A percentile compares a stretch with the other conserved stretches of the same genome.
Conservation (phyloP, 2,797 vertebrate species). For the Periparus ater region DNA sequence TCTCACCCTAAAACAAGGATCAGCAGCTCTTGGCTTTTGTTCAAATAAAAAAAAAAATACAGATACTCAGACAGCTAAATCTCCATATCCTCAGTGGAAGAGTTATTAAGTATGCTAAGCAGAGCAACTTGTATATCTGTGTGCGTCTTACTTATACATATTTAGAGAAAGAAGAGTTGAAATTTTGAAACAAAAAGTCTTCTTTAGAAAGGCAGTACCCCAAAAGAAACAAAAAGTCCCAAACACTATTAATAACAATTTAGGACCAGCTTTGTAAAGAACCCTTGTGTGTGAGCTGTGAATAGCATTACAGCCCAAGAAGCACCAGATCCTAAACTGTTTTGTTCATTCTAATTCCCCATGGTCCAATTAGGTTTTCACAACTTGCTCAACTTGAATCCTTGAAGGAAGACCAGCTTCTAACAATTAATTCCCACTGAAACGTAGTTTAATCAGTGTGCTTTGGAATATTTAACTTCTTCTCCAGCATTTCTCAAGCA, state of each 20-base stretch:
- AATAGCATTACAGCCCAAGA: fast-evolving
- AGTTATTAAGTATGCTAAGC: neutral
- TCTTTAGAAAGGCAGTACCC: neutral
- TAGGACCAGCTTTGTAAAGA: neutral
- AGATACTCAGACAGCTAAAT: neutral
- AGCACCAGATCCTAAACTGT: neutral
- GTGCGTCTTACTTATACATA: neutral
- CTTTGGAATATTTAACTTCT: neutral
- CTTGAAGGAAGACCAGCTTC: neutral
- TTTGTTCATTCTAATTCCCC: neutral
- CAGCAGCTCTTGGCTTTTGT: neutral
- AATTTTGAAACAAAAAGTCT: neutral
- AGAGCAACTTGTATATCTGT: neutral
- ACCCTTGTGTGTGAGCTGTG: neutral
- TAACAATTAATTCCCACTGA: neutral
- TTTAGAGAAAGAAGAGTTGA: neutral
- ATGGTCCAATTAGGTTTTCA: neutral
- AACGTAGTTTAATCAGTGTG: neutral
- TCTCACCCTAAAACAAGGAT: neutral
- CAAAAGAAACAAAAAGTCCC: neutral
- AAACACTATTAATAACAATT: neutral
- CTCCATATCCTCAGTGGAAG: neutral
- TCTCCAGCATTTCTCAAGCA: neutral
- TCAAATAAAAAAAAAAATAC: neutral
- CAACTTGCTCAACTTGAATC: neutral